Evolutionary conservation across 2,113 vertebrate genomes (phyloP).

Genomic region (Carettochelys insculpta): DNA sequence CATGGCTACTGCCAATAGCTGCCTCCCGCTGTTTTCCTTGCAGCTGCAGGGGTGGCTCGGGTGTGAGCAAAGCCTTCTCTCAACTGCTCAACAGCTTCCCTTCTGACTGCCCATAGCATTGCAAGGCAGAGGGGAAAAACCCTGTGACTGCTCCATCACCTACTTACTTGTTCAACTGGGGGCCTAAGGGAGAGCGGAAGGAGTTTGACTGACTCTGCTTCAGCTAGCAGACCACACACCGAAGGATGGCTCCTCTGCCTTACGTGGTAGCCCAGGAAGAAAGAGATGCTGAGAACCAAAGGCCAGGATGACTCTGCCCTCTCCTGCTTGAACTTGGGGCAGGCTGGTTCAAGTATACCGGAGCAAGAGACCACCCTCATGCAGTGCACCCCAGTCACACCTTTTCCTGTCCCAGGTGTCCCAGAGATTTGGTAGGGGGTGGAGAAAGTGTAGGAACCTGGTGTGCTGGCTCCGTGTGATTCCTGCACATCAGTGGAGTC

Average conservation of each 20-base stretch:
- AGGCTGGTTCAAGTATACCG: not conserved
- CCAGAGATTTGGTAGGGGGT: not conserved
- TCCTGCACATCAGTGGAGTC: not conserved
- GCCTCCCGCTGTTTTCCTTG: not conserved
- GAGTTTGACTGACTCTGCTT: not conserved
- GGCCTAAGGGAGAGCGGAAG: not conserved
- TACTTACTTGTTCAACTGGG: not conserved
- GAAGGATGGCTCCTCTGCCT: not conserved
- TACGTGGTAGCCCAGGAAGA: not conserved
- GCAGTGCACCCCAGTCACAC: fast-evolving
- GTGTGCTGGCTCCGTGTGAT: not conserved
- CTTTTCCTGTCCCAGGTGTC: not conserved
- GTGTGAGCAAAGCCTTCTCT: not conserved
- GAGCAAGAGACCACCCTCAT: too few species aligned
- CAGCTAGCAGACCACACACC: not conserved
- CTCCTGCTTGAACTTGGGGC: not conserved
- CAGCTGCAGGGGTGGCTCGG: not conserved
- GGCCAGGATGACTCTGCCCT: not conserved
- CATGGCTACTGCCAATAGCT: not conserved
- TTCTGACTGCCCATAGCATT: not conserved
- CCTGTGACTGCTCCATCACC: not conserved
- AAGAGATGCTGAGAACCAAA: not conserved
- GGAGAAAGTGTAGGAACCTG: not conserved
- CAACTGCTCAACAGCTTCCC: not conserved
- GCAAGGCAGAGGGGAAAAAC: not conserved